A percentile compares a stretch with the other conserved stretches of the same genome.
These are phyloP conservation scores for Pterostichus madidus DNA, from an alignment of 2,888 invertebrate species.

Conservation along the genomic window DNA sequence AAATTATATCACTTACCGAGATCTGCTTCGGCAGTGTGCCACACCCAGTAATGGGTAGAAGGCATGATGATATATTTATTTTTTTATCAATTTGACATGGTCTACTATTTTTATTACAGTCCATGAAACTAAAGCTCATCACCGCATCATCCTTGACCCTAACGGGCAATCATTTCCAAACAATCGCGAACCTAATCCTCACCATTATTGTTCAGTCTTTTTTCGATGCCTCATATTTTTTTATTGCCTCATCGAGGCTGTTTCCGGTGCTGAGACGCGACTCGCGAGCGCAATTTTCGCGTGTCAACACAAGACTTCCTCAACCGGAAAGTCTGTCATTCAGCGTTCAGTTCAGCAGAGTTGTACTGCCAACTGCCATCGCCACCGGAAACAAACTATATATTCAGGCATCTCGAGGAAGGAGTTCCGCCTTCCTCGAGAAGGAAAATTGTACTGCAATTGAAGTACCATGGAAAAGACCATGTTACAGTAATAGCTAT, in stretches of 20 bases:
- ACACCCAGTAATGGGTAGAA: too few species aligned
- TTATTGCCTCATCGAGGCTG: conserved; percentile 12
- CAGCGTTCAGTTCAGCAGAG: neutral
- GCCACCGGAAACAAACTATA: conserved; percentile 3
- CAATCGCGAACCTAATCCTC: conserved; percentile 21
- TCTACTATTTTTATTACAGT: too few species aligned
- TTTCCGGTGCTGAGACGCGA: neutral
- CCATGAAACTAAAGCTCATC: too few species aligned
- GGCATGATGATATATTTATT: too few species aligned
- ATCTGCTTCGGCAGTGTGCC: too few species aligned
- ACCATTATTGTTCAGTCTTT: neutral
- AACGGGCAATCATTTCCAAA: conserved; percentile 12
- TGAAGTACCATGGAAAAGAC: neutral
- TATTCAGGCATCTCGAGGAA: neutral
- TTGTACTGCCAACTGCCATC: neutral
- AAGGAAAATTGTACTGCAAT: conserved; percentile 10
- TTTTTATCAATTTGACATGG: too few species aligned
- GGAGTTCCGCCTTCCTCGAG: neutral
- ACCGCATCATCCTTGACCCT: conserved; percentile 3
- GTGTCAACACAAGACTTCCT: conserved; percentile 38
- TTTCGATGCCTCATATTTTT: conserved; percentile 17
- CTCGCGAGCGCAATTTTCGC: conserved; percentile 28
- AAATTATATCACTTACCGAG: too few species aligned
- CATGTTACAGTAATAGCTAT: too few species aligned
- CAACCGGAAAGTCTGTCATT: conserved; percentile 26